These are phyloP conservation scores for Pangasius mekongensis DNA, from an alignment of 2,797 vertebrate species.

Conservation along the genomic window DNA sequence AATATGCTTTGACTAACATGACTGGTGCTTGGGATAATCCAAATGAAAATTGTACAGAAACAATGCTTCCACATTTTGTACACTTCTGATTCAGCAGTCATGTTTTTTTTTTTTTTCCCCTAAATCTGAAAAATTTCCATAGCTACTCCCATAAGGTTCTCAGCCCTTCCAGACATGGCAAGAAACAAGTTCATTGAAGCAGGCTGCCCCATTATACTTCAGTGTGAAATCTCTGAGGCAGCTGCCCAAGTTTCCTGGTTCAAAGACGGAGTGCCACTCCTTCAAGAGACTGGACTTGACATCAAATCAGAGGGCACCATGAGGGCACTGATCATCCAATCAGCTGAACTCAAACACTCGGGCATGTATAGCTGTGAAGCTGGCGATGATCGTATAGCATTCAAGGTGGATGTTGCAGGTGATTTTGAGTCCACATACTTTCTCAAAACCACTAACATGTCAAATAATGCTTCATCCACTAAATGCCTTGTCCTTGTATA, in stretches of 20 bases:
- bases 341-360: slow-evolving; percentile 76
- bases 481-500: slow-evolving; percentile 55
- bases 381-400: slow-evolving; percentile 84
- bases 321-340: slow-evolving; percentile 78
- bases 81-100: slow-evolving; percentile 11
- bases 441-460: slow-evolving; percentile 65
- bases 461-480: slow-evolving; percentile 62
- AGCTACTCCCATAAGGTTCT: slow-evolving; percentile 75
- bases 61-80: slow-evolving; percentile 14
- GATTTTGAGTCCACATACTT: slow-evolving; percentile 65
- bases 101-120: slow-evolving; percentile 6
- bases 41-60: neutral
- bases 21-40: slow-evolving; percentile 20
- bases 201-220: slow-evolving; percentile 78
- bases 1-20: slow-evolving; percentile 21
- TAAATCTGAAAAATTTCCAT: slow-evolving; percentile 51
- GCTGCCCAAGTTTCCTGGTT: slow-evolving; percentile 80
- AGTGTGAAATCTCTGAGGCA: slow-evolving; percentile 84
- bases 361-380: slow-evolving; percentile 87
- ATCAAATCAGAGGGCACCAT: slow-evolving; percentile 77
- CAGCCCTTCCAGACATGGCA: slow-evolving; percentile 70
- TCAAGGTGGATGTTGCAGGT: slow-evolving; percentile 88
- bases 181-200: slow-evolving; percentile 76
- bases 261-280: slow-evolving; percentile 84
- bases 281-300: slow-evolving; percentile 66